Evolutionary conservation across 2,797 vertebrate species (phyloP).

Genomic region (Hydrophis major): DNA sequence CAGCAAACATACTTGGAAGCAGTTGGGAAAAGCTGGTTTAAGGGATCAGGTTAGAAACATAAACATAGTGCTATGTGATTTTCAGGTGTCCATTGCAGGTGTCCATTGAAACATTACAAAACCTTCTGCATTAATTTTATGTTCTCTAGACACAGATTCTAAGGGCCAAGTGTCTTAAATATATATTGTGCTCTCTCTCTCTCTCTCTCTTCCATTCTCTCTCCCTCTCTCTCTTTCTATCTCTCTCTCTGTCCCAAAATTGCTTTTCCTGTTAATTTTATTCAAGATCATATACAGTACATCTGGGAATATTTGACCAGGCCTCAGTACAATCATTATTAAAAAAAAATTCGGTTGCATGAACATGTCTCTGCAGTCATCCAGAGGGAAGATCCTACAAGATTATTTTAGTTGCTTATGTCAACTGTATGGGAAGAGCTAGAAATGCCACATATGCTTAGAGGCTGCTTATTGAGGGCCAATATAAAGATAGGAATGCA

Average conservation of each 20-base stretch:
- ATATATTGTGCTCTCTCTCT: conserved; percentile 5
- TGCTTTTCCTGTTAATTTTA: not conserved
- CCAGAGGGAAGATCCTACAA: not conserved
- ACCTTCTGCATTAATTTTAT: not conserved
- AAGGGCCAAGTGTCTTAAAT: not conserved
- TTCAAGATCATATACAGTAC: not conserved
- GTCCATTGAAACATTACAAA: not conserved
- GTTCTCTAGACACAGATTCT: not conserved
- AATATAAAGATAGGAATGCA: not conserved
- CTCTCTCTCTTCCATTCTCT: not conserved
- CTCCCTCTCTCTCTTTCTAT: not conserved
- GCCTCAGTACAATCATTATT: not conserved
- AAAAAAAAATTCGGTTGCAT: too few relatives aligned
- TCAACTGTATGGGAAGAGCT: not conserved
- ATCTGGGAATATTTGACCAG: not conserved
- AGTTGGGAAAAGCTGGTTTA: not conserved
- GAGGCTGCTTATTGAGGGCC: not conserved
- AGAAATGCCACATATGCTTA: not conserved
- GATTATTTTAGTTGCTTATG: not conserved
- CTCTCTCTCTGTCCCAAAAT: not conserved
- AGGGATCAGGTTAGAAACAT: not conserved
- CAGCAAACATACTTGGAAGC: not conserved
- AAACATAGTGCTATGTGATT: rapidly evolving
- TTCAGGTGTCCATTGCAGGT: not conserved
- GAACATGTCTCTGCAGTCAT: not conserved